A percentile compares a stretch with the other conserved stretches of the same genome.
phyloP scores from a whole-genome alignment of 2,888 invertebrate species.

The Eupithecia subumbrata region DNA sequence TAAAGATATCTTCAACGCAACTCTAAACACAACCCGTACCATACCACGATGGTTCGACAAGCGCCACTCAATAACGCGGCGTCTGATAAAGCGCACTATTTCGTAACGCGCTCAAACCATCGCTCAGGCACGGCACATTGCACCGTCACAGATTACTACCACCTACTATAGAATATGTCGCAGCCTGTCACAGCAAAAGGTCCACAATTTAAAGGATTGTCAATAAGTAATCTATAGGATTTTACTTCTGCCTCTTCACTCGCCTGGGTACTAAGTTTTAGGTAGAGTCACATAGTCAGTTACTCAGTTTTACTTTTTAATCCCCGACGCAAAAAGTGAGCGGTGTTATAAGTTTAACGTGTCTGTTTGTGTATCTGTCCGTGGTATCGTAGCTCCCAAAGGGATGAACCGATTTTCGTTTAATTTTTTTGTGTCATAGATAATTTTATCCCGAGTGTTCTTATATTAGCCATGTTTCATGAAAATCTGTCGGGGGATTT shows the following conservation, averaged over 20 bases:
- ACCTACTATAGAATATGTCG: slow-evolving; percentile 10
- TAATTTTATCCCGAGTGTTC: too few species aligned
- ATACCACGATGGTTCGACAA: slow-evolving; percentile 44
- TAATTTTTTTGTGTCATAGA: too few species aligned
- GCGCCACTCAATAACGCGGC: slow-evolving; percentile 45
- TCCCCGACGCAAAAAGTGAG: too few species aligned
- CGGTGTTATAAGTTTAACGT: too few species aligned
- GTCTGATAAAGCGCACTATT: slow-evolving; percentile 60
- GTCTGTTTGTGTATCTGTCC: too few species aligned
- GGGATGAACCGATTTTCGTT: too few species aligned
- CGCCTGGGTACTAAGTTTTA: neutral
- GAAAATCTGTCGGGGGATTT: too few species aligned
- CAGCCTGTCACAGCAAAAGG: neutral
- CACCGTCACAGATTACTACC: slow-evolving; percentile 30
- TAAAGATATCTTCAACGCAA: neutral
- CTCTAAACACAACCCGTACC: slow-evolving; percentile 39
- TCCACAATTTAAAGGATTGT: neutral
- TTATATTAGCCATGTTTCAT: too few species aligned
- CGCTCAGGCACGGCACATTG: slow-evolving; percentile 47
- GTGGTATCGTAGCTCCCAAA: too few species aligned
- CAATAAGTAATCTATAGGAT: neutral
- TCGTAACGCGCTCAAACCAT: slow-evolving; percentile 54
- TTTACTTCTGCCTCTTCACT: neutral
- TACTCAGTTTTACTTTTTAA: neutral
- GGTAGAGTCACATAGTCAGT: neutral